These are phyloP conservation scores for Mermis nigrescens DNA, from an alignment of 2,888 invertebrate genomes.

Conservation along the genomic window DNA sequence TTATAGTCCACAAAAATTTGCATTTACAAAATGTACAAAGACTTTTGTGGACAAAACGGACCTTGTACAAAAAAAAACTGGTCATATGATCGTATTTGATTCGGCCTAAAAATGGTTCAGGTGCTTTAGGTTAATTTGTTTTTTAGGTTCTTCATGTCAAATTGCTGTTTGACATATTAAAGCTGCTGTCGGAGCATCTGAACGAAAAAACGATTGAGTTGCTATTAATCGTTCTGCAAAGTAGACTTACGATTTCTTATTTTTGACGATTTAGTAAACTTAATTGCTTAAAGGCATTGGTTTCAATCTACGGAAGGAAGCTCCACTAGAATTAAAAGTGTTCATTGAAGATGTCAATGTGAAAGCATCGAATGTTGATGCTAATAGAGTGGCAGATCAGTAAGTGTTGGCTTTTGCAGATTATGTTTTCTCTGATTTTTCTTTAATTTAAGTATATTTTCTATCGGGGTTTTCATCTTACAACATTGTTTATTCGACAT, in stretches of 20 bases:
- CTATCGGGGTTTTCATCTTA: neutral
- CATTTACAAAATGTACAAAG: no score
- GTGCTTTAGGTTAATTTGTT: no score
- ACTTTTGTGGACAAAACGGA: no score
- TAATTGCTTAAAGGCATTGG: constrained; percentile 43
- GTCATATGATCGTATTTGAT: no score
- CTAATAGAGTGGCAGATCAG: no score
- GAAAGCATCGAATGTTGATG: constrained; percentile 33
- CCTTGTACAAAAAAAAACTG: no score
- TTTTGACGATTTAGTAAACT: neutral
- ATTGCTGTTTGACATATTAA: neutral
- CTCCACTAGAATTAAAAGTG: constrained; percentile 58
- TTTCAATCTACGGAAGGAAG: constrained; percentile 62
- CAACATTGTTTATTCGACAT: neutral
- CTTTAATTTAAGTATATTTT: no score
- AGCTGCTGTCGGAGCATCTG: neutral
- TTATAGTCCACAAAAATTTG: no score
- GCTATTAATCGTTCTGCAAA: constrained; percentile 52
- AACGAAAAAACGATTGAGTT: constrained; percentile 47
- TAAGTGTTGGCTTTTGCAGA: no score
- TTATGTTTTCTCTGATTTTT: no score
- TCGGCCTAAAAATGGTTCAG: no score
- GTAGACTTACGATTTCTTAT: constrained; percentile 29
- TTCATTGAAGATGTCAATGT: constrained; percentile 34
- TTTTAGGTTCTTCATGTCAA: neutral